Evolutionary conservation across 2,113 vertebrate genomes (phyloP).

Genomic region (Suncus etruscus): DNA sequence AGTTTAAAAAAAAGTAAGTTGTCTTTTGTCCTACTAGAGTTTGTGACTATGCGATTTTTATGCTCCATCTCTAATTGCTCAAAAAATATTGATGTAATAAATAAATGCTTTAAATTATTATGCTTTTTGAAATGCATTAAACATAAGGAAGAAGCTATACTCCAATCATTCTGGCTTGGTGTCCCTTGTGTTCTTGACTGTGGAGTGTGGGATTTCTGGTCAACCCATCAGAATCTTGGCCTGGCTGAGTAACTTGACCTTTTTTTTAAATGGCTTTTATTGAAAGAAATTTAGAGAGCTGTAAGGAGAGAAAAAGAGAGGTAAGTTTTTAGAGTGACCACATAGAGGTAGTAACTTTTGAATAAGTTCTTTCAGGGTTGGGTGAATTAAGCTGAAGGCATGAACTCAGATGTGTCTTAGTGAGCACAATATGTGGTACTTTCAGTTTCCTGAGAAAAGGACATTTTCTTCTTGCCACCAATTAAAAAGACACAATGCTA

Average conservation of each 20-base stretch:
- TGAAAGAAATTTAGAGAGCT: too few relatives aligned
- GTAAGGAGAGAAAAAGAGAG: too few relatives aligned
- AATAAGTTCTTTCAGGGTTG: neutral
- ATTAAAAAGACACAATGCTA: slow-evolving; percentile 36
- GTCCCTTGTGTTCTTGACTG: neutral
- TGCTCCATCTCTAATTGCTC: neutral
- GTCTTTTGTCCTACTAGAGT: neutral
- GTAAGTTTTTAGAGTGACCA: too few relatives aligned
- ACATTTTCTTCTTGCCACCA: neutral
- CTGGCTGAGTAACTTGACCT: neutral
- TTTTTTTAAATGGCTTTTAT: neutral
- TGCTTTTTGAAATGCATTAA: slow-evolving; percentile 31
- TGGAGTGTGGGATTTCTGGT: neutral
- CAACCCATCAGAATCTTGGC: slow-evolving; percentile 5
- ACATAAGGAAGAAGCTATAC: neutral
- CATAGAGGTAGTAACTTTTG: neutral
- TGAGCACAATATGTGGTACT: neutral
- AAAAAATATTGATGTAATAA: neutral
- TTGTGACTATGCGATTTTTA: slow-evolving; percentile 10
- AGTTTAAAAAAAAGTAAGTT: too few relatives aligned
- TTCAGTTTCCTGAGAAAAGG: slow-evolving; percentile 10
- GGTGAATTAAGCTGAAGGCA: slow-evolving; percentile 23
- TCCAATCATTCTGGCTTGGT: neutral
- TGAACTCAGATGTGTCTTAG: neutral
- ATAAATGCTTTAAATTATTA: neutral